Percentiles rank a stretch among this genome's conserved stretches.
Conservation (phyloP, 2,113 vertebrate genomes). For the Rynchops niger region DNA sequence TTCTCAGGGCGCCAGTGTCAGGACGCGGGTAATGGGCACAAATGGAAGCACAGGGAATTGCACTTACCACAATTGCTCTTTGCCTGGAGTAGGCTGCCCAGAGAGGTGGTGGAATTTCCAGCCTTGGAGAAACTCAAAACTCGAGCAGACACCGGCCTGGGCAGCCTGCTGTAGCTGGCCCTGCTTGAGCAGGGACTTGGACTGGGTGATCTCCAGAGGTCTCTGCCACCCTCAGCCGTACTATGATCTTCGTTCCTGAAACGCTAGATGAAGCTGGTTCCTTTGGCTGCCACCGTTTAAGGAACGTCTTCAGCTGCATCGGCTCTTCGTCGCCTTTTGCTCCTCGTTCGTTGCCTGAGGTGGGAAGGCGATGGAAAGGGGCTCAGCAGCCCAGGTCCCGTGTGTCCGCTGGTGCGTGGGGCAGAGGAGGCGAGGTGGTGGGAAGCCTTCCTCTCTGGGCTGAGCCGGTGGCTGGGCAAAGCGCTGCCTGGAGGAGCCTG, state of each 20-base stretch:
- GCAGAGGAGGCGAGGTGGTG: not conserved
- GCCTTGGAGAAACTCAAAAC: not conserved
- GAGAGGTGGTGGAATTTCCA: not conserved
- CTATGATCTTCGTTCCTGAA: not conserved
- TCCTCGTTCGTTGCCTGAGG: not conserved
- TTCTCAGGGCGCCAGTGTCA: not conserved
- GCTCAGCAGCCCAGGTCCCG: not conserved
- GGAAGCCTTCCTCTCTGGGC: not conserved
- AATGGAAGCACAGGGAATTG: not conserved
- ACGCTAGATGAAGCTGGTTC: not conserved
- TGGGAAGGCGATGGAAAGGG: not conserved
- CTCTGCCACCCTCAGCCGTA: not conserved
- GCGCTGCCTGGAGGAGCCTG: not conserved
- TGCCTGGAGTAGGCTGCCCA: not conserved
- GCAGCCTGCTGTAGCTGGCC: not conserved
- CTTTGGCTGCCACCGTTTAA: not conserved
- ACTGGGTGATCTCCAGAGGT: not conserved
- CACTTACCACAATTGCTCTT: not conserved
- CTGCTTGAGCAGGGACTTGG: not conserved
- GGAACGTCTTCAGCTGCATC: not conserved
- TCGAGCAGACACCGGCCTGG: not conserved
- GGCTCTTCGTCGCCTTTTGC: not conserved
- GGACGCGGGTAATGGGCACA: not conserved
- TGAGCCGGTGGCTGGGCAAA: not conserved
- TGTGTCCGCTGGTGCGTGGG: rapidly evolving